Evolutionary conservation across 2,888 invertebrate species (phyloP), one percentile per base, ranked within the genome.

Genomic region (Acanthosepion lycidas): DNA sequence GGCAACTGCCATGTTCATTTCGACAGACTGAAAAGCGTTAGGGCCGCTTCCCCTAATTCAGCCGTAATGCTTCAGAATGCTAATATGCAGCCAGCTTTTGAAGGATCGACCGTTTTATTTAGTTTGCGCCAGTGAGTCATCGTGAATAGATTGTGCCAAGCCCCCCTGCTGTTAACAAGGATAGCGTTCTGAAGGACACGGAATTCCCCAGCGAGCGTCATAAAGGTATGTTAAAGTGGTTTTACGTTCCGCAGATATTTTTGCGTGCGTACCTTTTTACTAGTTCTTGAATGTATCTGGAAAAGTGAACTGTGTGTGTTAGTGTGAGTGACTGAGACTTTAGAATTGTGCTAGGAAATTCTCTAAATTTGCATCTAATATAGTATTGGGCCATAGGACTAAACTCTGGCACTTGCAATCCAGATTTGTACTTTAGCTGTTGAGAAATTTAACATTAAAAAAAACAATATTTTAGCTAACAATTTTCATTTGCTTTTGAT

Each of bases 211-310:
- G 94, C 94, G 94, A 93, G 55, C 59, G 94, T 94, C 55, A 64
- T 93, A 55, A 94, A 94, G 94, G 94, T 94, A 94, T 94, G 94
- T 94, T 94, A 94, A 64, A 64, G 64, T 64, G 64, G 59, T 94
- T 94, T 94, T 94, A 94, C 94, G 94, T 94, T 94, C 94, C 59
- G 94, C 94, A 64, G 94, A 94, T 64, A 94, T 64, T 64, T 64
- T 94, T 94, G 94, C 94, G 94, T 94, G 94, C 94, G 94, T 94
- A 55, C 59, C 48, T 94, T 55, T 94, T 94, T 94, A 48, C 51
- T 93, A 93, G 93, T 93, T 93, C n/a, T 53, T 93, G 93, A 49
- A 92, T 28, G 28, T 93, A 78, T 78, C n/a, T 12, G n/a, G 3
- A 78, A 78, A 33, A n/a, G 8, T 12, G n/a, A 78, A 78, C n/a